Evolutionary conservation across 2,888 invertebrate species (phyloP), one percentile per base, ranked within the genome.

Genomic region (Leptogaster cylindrica): DNA sequence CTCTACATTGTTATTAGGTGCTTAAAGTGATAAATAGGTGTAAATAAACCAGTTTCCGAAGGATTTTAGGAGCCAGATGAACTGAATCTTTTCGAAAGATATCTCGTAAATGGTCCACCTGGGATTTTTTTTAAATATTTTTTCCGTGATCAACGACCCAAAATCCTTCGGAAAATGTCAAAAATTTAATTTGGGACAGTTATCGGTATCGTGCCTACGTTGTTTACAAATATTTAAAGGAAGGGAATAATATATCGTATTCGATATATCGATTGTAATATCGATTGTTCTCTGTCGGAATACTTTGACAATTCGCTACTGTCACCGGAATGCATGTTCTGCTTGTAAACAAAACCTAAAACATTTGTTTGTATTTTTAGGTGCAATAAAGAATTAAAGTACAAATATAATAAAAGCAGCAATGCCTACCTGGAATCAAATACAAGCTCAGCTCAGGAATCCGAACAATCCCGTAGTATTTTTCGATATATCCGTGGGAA

Each of bases 401-500:
- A n/a, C n/a, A n/a, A n/a, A n/a, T n/a, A n/a, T 33, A 7, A 25
- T 39, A 23, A 36, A 27, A 41, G 10, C 16, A 39, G 84, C 76
- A 79, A 95, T 95, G 95, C 95, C 95, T 10, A 92, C 93, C 71
- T 95, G 95, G 95, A 92, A 91, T 83, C 95, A 95, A 85, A 93
- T 95, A 77, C 95, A 95, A 77, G 86, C 91, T 18, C 95, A 95
- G 77, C 82, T 96, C 55, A 84, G 93, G 72, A 90, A 95, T 80
- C 91, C 95, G 20, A 94, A 93, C 75, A 99, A 99, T 81, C 98
- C 99, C 0, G 95, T 99, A 8, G 99, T 99, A 7, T 99, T 99
- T 82, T 95, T 99, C 77, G 98, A 99, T 82, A 88, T 99, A 39
- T 92, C 93, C 10, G 97, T 99, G 16, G 98, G 98, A 72, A 93